Evolutionary conservation across 92 coral and sea anemone genomes (phyloP).

Genomic region (Siderastrea radians): DNA sequence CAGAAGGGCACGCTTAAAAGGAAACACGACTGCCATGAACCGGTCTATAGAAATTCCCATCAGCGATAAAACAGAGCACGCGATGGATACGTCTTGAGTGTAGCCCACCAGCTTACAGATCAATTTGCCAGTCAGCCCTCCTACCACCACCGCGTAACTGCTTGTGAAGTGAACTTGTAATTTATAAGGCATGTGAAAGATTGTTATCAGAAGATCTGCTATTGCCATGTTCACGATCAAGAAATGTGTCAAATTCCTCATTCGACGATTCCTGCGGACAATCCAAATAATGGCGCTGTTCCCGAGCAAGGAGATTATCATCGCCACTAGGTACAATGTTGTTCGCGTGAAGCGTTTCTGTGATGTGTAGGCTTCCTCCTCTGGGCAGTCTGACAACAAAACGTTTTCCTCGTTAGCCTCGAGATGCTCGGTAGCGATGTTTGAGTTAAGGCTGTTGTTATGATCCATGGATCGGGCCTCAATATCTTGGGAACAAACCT

Average conservation of each 20-base stretch:
- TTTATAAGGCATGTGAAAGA: slow-evolving; percentile 57
- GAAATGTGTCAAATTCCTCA: slow-evolving; percentile 41
- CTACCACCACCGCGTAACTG: neutral
- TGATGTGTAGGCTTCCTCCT: slow-evolving; percentile 7
- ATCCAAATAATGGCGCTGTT: slow-evolving; percentile 21
- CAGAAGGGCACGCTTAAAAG: slow-evolving; percentile 59
- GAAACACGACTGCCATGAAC: slow-evolving; percentile 68
- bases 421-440: neutral
- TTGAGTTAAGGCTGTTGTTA: neutral
- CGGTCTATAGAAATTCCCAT: slow-evolving; percentile 74
- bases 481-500: neutral
- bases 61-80: slow-evolving; percentile 72
- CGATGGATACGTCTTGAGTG: slow-evolving; percentile 63
- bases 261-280: slow-evolving; percentile 31
- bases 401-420: neutral
- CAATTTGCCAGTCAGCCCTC: neutral
- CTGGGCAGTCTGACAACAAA: neutral
- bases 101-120: slow-evolving; percentile 51
- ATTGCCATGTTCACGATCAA: slow-evolving; percentile 55
- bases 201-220: slow-evolving; percentile 46
- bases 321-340: slow-evolving; percentile 14
- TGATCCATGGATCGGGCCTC: neutral
- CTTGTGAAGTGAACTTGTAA: slow-evolving; percentile 36
- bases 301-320: slow-evolving; percentile 16
- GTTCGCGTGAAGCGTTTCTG: slow-evolving; percentile 13